These are phyloP conservation scores for Antechinus stuartii DNA, from an alignment of 2,113 vertebrate species.

Conservation along the genomic window DNA sequence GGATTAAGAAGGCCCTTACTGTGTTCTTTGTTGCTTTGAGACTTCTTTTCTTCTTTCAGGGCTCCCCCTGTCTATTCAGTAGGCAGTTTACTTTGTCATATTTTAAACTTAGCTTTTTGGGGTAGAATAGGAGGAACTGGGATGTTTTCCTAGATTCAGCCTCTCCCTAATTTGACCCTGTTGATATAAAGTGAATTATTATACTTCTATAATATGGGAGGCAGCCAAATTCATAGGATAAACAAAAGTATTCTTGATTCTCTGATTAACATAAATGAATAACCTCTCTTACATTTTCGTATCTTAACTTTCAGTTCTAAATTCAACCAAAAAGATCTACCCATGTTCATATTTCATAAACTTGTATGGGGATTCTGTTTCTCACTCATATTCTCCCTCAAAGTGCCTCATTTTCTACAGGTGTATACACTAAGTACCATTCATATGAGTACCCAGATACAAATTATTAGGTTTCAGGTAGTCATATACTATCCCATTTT, in stretches of 20 bases:
- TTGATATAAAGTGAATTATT: background rate
- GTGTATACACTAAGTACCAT: constrained; percentile 7
- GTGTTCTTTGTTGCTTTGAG: background rate
- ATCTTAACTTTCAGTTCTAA: background rate
- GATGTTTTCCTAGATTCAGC: background rate
- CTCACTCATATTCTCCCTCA: background rate
- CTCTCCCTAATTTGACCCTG: background rate
- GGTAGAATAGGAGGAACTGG: background rate
- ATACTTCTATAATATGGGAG: background rate
- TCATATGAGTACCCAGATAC: background rate
- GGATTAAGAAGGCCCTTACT: background rate
- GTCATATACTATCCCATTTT: background rate
- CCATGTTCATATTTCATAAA: background rate
- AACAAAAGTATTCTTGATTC: background rate
- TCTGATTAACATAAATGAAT: background rate
- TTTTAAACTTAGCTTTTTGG: background rate
- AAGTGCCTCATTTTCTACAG: background rate
- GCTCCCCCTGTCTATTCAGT: background rate
- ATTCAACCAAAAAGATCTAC: background rate
- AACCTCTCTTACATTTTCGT: background rate
- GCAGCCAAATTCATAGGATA: background rate
- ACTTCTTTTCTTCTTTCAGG: background rate
- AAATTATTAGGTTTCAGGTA: background rate
- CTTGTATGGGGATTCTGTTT: background rate
- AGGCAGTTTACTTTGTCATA: background rate